phyloP scores from a whole-genome alignment of 2,888 invertebrate genomes.

The Cremastinae sp. region DNA sequence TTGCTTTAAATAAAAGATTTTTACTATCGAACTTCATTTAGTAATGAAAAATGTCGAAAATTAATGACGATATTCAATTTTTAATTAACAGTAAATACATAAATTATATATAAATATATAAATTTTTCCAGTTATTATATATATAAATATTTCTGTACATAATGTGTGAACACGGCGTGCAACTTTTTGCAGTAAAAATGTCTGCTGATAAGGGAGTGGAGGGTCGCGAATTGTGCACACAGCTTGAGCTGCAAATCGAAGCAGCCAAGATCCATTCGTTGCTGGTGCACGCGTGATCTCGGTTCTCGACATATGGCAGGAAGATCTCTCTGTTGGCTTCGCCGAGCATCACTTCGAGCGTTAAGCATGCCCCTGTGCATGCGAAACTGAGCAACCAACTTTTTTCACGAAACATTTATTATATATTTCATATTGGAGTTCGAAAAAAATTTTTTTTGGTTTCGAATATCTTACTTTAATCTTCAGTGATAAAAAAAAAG shows the following conservation, averaged over 20 bases:
- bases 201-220: neutral
- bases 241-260: conserved; percentile 35
- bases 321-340: conserved; percentile 54
- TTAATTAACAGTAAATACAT: too few species aligned
- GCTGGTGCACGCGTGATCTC: conserved; percentile 41
- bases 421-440: neutral
- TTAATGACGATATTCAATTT: too few species aligned
- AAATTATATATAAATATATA: too few species aligned
- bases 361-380: conserved; percentile 44
- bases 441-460: conserved; percentile 28
- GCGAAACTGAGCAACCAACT: too few species aligned
- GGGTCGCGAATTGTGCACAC: neutral
- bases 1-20: too few species aligned
- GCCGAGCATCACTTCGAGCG: conserved; percentile 56
- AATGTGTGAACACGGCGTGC: too few species aligned
- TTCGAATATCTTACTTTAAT: neutral
- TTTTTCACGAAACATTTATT: too few species aligned
- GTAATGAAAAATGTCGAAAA: too few species aligned
- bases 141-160: conserved; percentile 3
- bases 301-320: conserved; percentile 49
- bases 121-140: too few species aligned
- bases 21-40: too few species aligned
- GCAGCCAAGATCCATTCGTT: conserved; percentile 26
- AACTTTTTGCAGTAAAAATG: too few species aligned
- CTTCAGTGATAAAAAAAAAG: too few species aligned